Base-by-base conservation (phyloP, 2,797 vertebrate genomes). In the Tangara arthus region DNA sequence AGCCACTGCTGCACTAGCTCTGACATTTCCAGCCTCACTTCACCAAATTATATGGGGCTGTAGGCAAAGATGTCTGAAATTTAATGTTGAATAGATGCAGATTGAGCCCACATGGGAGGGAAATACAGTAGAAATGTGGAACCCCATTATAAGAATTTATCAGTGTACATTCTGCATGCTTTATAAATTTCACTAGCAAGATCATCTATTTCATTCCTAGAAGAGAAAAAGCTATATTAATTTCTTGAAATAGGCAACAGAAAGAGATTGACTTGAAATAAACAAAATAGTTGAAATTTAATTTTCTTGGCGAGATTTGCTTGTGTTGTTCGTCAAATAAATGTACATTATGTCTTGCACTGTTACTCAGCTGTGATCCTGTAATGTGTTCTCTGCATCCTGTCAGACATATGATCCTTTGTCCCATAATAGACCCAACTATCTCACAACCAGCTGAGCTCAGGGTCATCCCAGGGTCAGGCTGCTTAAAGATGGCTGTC, bases 401-500 rank as follows among this genome's bases (percentile, higher is more conserved):
- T 97, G 94, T 96, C 82, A 97, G 97, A 96, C 95, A 97, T 96
- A 97, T 80, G 97, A 98, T 96, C 97, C 95, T 97, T 95, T 79
- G 96, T 96, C 96, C 96, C 93, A 61, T 89, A 93, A 97, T 96
- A 95, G 93, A 95, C 97, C 97, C 93, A 93, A 93, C 96, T 97
- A 96, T 97, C 96, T 97, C 82, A 77, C 97, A 96, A 95, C 97
- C 98, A 98, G 97, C 97, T 97, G 98, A 97, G 97, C 95, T 94
- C 93, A 87, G 98, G 98, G 98, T 98, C 98, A 98, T 97, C 86
- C 97, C 95, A 75, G 96, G 98, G 98, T 98, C 98, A 98, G 47
- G 53, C 95, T 98, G 97, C 97, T 96, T 97, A 97, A 97, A 98
- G 98, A 98, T 96, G 97, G 97, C 96, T 98, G 98, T 98, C 98